phyloP scores from a whole-genome alignment of 2,113 vertebrate genomes.

The Carollia perspicillata region DNA sequence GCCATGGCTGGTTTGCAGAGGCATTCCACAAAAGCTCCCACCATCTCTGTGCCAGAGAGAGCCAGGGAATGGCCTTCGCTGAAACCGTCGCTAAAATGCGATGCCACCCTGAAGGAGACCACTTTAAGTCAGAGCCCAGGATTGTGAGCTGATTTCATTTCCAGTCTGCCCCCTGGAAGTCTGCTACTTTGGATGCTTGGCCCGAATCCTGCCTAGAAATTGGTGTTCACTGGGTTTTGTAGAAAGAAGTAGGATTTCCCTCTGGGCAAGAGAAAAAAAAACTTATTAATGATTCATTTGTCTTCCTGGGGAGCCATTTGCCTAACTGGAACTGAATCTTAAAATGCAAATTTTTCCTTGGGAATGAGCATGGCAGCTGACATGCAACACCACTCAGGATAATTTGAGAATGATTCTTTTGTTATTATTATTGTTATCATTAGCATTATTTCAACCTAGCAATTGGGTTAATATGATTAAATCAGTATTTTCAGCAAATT shows the following conservation, averaged over 20 bases:
- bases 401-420: background rate
- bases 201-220: conserved; percentile 30
- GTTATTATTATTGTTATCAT: conserved; percentile 4
- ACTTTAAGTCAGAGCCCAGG: background rate
- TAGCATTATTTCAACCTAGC: conserved; percentile 44
- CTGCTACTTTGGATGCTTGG: background rate
- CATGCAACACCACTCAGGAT: conserved; percentile 23
- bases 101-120: background rate
- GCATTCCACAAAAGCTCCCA: conserved; percentile 79
- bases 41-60: conserved; percentile 64
- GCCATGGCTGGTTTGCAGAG: conserved; percentile 71
- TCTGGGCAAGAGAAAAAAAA: conserved; percentile 1
- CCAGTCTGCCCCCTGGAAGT: background rate
- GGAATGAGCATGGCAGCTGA: background rate
- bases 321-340: conserved; percentile 23
- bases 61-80: conserved; percentile 32
- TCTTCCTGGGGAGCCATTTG: background rate
- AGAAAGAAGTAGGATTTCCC: conserved; percentile 15
- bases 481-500: conserved; percentile 54
- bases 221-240: conserved; percentile 2
- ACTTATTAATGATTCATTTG: background rate
- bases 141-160: background rate
- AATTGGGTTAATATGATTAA: conserved; percentile 63
- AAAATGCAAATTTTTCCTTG: background rate
- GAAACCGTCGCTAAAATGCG: conserved; percentile 23